Evolutionary conservation across 2,888 invertebrate species (phyloP).

Genomic region (Temnothorax unifasciatus): DNA sequence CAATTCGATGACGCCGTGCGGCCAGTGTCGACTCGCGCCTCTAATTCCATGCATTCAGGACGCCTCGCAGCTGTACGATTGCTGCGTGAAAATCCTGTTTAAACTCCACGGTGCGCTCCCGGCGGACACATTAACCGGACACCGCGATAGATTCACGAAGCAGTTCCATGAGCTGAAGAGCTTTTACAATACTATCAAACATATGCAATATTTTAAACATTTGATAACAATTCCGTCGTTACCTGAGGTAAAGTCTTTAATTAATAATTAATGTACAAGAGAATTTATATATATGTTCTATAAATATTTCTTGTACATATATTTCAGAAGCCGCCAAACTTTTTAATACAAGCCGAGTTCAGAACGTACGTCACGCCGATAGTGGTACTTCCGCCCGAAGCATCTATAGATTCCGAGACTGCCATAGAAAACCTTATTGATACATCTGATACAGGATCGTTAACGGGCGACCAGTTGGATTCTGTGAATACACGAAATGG

Average conservation of each 20-base stretch:
- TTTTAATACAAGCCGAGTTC: conserved; percentile 96
- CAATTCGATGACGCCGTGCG: conserved; percentile 98
- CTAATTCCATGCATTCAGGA: conserved; percentile 98
- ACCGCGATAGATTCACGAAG: conserved; percentile 95
- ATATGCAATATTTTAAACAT: conserved; percentile 98
- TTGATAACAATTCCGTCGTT: conserved; percentile 96
- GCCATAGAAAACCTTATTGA: conserved; percentile 90
- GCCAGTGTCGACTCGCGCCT: conserved; percentile 98
- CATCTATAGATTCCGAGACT: conserved; percentile 88
- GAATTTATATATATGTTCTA: neutral
- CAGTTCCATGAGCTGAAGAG: conserved; percentile 95
- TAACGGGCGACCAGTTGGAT: conserved; percentile 82
- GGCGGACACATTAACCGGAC: conserved; percentile 96
- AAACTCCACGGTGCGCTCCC: conserved; percentile 96
- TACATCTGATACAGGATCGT: conserved; percentile 89
- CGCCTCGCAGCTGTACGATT: conserved; percentile 98
- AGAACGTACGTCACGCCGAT: conserved; percentile 98
- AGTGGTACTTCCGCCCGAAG: conserved; percentile 93
- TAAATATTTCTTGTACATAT: neutral
- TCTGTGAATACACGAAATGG: conserved; percentile 83
- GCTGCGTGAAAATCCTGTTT: conserved; percentile 98
- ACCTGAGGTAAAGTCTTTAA: conserved; percentile 90
- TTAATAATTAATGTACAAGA: neutral
- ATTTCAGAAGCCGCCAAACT: conserved; percentile 95
- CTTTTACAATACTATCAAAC: conserved; percentile 97